Evolutionary conservation across 1,140 invertebrate species (phyloP).

Genomic region (Hyles vespertilio): DNA sequence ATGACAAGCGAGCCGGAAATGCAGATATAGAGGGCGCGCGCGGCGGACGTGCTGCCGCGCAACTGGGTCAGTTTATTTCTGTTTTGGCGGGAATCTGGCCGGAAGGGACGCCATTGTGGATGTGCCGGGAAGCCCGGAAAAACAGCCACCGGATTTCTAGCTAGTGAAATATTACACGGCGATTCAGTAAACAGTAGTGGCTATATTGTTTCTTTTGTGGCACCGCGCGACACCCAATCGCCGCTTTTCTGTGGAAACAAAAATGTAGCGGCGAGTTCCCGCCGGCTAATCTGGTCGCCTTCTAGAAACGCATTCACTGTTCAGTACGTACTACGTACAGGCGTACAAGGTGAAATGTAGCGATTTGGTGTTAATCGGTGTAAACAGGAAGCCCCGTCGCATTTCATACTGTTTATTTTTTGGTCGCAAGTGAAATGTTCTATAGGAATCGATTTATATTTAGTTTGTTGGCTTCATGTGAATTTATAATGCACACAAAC

Average conservation of each 20-base stretch:
- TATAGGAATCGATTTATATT: conserved; percentile 31
- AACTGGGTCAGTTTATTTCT: conserved; percentile 74
- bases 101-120: conserved; percentile 71
- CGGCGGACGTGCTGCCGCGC: conserved; percentile 64
- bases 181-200: conserved; percentile 37
- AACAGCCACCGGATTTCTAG: conserved; percentile 64
- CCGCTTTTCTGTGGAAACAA: conserved; percentile 48
- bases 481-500: conserved; percentile 33
- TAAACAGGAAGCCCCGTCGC: conserved; percentile 28
- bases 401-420: too few relatives aligned
- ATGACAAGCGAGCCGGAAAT: conserved; percentile 70
- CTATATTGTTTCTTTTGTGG: conserved; percentile 36
- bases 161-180: conserved; percentile 67
- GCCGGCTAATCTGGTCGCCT: conserved; percentile 36
- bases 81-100: conserved; percentile 72
- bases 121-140: conserved; percentile 65
- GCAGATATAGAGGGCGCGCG: conserved; percentile 42
- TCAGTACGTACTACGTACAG: too few relatives aligned
- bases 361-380: conserved; percentile 33
- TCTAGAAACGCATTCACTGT: conserved; percentile 10
- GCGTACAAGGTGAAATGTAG: conserved; percentile 26
- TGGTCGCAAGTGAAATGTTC: conserved; percentile 8
- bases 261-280: conserved; percentile 36
- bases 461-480: conserved; percentile 40
- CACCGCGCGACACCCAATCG: conserved; percentile 29